A percentile compares a stretch with the other conserved stretches of the same genome.
These are phyloP conservation scores for Passer montanus DNA, from an alignment of 2,113 vertebrate genomes.

Conservation along the genomic window DNA sequence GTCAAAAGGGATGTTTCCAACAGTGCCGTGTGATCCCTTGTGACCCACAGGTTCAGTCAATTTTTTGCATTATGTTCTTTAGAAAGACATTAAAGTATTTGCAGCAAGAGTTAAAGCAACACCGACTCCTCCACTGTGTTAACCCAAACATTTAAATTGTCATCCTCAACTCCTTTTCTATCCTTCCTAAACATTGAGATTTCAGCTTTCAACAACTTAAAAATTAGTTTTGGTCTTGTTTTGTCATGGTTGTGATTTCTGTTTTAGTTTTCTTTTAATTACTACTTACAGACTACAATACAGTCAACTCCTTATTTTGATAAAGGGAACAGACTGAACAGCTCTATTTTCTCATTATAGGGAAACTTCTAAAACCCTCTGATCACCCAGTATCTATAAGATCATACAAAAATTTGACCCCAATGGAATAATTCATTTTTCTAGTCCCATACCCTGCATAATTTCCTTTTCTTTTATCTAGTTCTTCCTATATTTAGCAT, in stretches of 20 bases:
- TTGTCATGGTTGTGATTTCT: neutral
- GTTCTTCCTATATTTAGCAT: neutral
- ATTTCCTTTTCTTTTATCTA: neutral
- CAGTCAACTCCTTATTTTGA: neutral
- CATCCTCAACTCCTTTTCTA: neutral
- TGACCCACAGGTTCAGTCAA: neutral
- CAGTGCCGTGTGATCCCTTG: neutral
- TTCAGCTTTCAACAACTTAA: neutral
- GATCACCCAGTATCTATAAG: neutral
- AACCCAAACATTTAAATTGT: neutral
- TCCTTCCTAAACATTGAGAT: neutral
- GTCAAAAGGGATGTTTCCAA: accelerated
- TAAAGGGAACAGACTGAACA: neutral
- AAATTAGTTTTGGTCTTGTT: neutral
- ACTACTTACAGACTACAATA: neutral
- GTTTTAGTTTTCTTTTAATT: neutral
- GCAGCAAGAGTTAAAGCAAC: neutral
- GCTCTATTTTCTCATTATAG: neutral
- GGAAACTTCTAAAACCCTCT: neutral
- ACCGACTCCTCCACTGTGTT: accelerated
- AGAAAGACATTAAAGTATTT: neutral
- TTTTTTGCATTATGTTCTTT: neutral
- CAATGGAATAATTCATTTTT: neutral
- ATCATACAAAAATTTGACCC: neutral
- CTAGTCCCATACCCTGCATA: neutral